Base-by-base conservation (phyloP, 2,888 invertebrate genomes). In the Leucozona laternaria region DNA sequence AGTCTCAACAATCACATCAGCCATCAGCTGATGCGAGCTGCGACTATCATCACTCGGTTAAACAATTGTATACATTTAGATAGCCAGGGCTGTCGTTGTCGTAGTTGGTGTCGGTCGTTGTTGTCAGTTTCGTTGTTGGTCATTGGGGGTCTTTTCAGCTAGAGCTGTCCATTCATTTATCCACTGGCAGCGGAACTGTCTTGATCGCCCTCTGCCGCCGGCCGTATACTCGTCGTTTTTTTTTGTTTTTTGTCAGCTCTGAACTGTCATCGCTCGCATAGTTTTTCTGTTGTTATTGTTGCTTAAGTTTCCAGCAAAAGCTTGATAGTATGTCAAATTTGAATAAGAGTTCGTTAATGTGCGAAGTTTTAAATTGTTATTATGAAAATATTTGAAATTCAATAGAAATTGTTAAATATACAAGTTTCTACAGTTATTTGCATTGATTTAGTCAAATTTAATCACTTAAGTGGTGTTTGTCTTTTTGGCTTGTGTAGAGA, bases 161-260 rank as follows among this genome's bases (percentile, higher is more conserved):
- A 71, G 75, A 70, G 71, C 48, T 84, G 84, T 79, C 76, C 84
- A 85, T 80, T 85, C 84, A 85, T 85, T 85, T 72, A 80, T 60
- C 80, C 80, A 85, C 71, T 77, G 80, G 53, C 84, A 85, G 80
- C 80, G 60, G 71, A 72, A 77, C 80, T 60, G 80, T 80, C 80
- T 80, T 80, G 84, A 76, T 85, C 84, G 70, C 50, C 31, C 43
- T 45, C n/a, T 8, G 48, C 20, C 40, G 25, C 15, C 53, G 25
- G 45, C 34, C 60, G 60, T 50, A 34, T 55, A 15, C 2, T 64
- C 20, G 31, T 75, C 37, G 60, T 50, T 28, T 60, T 70, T 8
- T n/a, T 48, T 13, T 22, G 5, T 20, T 22, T 10, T 20, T 75
- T 55, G 68, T 55, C 66, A 73, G 22, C 43, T 68, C 28, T 50